Base-by-base conservation (phyloP, 2,797 vertebrate species). In the Tragopan temminckii region DNA sequence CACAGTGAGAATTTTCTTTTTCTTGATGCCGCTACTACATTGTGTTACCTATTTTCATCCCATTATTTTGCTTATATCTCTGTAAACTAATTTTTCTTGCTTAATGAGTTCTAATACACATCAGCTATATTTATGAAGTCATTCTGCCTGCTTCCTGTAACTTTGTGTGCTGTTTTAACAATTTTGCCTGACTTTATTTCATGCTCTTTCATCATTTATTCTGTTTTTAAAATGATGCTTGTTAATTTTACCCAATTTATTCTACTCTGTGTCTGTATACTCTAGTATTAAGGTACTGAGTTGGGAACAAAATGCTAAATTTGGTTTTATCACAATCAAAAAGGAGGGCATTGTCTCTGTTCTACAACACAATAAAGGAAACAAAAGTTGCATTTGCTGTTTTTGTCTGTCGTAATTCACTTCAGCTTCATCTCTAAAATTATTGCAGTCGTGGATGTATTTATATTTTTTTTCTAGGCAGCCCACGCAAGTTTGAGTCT, bases 371-470 rank as follows among this genome's bases (percentile, higher is more conserved):
- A 2, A 9, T 50, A 68, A 24, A 15, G 69, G 42, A 80, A 92
- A 17, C 27, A 42, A 21, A 90, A 92, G 23, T 64, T 89, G 5
- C 48, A 10, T 57, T 78, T 50, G 18, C 50, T 80, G 13, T 45
- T 89, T 88, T 79, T 77, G 17, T 80, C 45, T 79, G 12, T 52
- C 57, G 46, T 63, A n/a, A 35, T 70, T 95, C 58, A 17, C 48
- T 80, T 89, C 18, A 67, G 33, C 85, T 50, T 95, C 31, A 5
- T 24, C 29, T 63, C 75, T 90, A 53, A 85, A 94, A 91, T 93
- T 62, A 61, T 66, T 80, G 57, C 71, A 48, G 46, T 74, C 31
- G 9, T 24, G 5, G 38, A 66, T 75, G 45, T 1, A 2, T 50
- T 68, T 91, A 74, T 53, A 15, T 2, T 59, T 27, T 75, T 95